These are phyloP conservation scores for Aphelenchoides fujianensis DNA, from an alignment of 1,140 invertebrate genomes.

Conservation along the genomic window DNA sequence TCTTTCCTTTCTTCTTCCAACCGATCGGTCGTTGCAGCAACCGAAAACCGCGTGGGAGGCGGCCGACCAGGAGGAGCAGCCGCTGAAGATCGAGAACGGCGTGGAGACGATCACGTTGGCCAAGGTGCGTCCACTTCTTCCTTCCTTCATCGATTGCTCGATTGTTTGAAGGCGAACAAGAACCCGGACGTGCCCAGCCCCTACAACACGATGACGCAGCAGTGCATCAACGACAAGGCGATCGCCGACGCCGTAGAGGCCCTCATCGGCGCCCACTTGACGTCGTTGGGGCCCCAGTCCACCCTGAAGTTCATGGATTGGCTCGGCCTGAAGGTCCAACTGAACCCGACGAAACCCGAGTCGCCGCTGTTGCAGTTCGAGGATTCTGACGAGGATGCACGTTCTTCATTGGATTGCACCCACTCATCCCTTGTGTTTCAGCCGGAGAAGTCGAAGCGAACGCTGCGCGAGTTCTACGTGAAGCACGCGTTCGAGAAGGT, in stretches of 20 bases:
- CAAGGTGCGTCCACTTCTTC: conserved; percentile 42
- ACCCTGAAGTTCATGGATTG: conserved; percentile 95
- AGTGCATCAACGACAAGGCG: conserved; percentile 96
- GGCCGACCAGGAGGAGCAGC: conserved; percentile 36
- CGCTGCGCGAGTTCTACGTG: conserved; percentile 72
- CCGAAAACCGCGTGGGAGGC: conserved; percentile 53
- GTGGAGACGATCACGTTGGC: conserved; percentile 56
- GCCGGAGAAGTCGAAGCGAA: conserved; percentile 65
- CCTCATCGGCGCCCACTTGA: conserved; percentile 90
- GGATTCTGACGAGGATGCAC: conserved; percentile 55
- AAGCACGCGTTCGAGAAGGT: conserved; percentile 75
- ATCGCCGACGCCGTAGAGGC: conserved; percentile 98
- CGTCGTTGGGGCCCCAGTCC: conserved; percentile 85
- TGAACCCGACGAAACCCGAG: conserved; percentile 59
- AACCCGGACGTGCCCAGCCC: conserved; percentile 69
- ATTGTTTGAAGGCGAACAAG: conserved; percentile 38
- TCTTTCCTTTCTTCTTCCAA: too few relatives aligned
- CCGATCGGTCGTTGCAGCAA: too few relatives aligned
- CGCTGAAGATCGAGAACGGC: conserved; percentile 45
- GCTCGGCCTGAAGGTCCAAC: conserved; percentile 84
- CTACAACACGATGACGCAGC: conserved; percentile 92
- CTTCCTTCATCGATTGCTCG: not conserved
- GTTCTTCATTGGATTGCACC: conserved; percentile 65
- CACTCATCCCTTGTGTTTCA: conserved; percentile 36
- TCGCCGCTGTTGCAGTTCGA: conserved; percentile 58